Evolutionary conservation across 2,797 vertebrate species (phyloP), one percentile per base, ranked within the genome.

Genomic region (Podarcis siculus): DNA sequence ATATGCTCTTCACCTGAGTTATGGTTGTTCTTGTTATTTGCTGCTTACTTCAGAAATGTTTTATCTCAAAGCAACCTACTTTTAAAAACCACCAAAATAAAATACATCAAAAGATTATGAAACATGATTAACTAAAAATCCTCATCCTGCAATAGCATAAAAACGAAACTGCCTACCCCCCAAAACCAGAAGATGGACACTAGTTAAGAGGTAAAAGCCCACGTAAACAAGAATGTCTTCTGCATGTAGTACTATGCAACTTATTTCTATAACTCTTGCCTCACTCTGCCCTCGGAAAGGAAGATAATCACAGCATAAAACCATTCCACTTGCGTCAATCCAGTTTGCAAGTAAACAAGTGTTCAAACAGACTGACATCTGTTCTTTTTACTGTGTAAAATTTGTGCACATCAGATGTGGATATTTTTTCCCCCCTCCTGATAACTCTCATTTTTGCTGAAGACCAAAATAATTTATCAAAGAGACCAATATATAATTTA

Each of bases 371-470:
- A 90, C 17, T 80, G 64, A 87, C 69, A 90, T 92, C 90, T 94
- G 77, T 90, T 83, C 15, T 91, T 94, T 94, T 90, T 85, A 55
- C 90, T 92, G 91, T 80, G 91, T 89, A 86, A 93, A 93, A 89
- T 87, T 0, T 86, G 79, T 39, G 49, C 89, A 21, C 45, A 91
- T 95, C 85, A 91, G 35, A 92, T 89, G 49, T 82, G 45, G 89
- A 32, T 82, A 83, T n/a, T 79, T 92, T 91, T 88, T 89, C 94
- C 1, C 94, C 3, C 12, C 93, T 93, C 94, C 89, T 58, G 75
- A 90, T 92, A 89, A 95, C 94, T 94, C 86, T 94, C 87, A 93
- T 92, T 95, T 95, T 91, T 93, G 81, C 95, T 94, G 91, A 96
- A 92, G 71, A 95, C 69, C 67, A 89, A 94, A 94, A 94, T 88